A percentile compares a stretch with the other conserved stretches of the same genome.
These are phyloP conservation scores for Corythoichthys intestinalis DNA, from an alignment of 2,113 vertebrate genomes.

Conservation along the genomic window DNA sequence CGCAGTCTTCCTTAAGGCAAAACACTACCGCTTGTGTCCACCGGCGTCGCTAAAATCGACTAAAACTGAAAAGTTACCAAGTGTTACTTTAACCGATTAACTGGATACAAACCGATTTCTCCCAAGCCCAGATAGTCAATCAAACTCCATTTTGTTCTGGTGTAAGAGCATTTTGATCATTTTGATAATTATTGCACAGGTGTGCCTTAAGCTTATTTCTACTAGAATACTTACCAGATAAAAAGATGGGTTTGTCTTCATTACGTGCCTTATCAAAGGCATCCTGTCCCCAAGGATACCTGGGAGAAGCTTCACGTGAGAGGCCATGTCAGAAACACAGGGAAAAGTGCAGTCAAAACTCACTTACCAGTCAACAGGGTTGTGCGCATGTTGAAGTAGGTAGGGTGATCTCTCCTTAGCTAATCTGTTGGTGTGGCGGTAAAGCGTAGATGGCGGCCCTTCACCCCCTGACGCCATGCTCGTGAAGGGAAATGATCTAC, in stretches of 20 bases:
- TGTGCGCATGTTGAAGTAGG: constrained; percentile 90
- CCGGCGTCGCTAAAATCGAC: no score
- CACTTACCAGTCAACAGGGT: constrained; percentile 91
- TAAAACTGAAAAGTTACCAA: no score
- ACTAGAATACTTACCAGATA: constrained; percentile 94
- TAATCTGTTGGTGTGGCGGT: constrained; percentile 77
- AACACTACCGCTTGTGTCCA: no score
- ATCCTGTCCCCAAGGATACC: constrained; percentile 91
- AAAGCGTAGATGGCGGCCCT: constrained; percentile 14
- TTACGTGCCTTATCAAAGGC: constrained; percentile 86
- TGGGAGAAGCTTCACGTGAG: constrained; percentile 30
- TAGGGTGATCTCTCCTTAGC: constrained; percentile 85
- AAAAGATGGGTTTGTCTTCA: constrained; percentile 90
- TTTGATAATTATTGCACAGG: no score
- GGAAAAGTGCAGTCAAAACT: background rate
- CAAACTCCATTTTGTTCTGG: no score
- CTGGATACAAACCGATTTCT: no score
- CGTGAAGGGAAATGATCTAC: constrained; percentile 58
- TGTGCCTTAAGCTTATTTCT: background rate
- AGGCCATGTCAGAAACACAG: background rate
- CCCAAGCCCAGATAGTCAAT: no score
- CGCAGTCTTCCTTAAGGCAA: no score
- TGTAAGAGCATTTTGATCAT: no score
- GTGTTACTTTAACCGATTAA: no score
- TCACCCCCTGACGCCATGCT: constrained; percentile 78